phyloP scores from a whole-genome alignment of 1,140 invertebrate genomes.

The Trachymyrmex septentrionalis region DNA sequence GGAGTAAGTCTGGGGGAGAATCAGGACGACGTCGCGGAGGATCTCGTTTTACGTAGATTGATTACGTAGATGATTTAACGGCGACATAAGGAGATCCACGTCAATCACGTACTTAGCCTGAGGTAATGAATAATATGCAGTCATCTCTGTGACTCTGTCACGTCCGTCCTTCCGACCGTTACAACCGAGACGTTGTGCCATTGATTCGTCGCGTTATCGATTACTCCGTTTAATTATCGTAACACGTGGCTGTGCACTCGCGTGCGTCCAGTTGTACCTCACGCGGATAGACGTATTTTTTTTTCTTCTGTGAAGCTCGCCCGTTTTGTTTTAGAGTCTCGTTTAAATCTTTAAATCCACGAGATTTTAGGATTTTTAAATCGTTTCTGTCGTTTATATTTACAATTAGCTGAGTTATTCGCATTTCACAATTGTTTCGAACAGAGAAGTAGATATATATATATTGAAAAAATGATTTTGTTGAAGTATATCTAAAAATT shows the following conservation, averaged over 20 bases:
- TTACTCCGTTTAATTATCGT: constrained; percentile 31
- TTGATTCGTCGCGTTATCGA: constrained; percentile 38
- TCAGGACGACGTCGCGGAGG: not conserved
- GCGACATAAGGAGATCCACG: not conserved
- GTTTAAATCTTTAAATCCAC: no score
- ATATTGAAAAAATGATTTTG: no score
- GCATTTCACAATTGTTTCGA: no score
- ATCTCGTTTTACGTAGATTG: not conserved
- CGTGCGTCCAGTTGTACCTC: not conserved
- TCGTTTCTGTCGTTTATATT: no score
- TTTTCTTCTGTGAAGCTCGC: no score
- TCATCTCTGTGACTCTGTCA: not conserved
- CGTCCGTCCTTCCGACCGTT: not conserved
- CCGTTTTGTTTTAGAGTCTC: no score
- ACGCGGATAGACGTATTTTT: not conserved
- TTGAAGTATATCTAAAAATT: no score
- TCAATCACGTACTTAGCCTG: not conserved
- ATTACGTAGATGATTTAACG: not conserved
- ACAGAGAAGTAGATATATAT: no score
- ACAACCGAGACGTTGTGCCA: not conserved
- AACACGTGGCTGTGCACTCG: constrained; percentile 35
- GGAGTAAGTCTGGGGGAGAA: no score
- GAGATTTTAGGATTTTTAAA: no score
- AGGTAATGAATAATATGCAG: not conserved
- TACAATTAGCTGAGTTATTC: no score